Percentiles rank a stretch among this genome's conserved stretches.
These are phyloP conservation scores for Oopsacas minuta DNA, from an alignment of 37 sponge, comb jelly and placozoan species.

Conservation along the genomic window DNA sequence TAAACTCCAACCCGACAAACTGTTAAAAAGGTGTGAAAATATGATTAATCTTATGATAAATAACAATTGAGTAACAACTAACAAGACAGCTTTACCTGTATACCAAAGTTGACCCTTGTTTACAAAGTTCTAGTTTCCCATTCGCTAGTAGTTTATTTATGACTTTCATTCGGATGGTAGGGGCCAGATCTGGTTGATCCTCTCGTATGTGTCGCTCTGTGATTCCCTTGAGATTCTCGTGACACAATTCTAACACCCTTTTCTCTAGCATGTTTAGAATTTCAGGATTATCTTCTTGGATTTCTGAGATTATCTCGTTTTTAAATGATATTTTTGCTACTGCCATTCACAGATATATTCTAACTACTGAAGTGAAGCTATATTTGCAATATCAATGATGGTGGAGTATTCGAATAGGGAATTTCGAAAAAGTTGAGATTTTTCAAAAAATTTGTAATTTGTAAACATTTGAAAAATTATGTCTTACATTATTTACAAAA, in stretches of 20 bases:
- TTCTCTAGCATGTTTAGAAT: not conserved
- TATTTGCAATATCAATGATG: too few relatives aligned
- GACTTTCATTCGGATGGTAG: not conserved
- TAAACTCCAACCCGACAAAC: not conserved
- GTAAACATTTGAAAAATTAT: too few relatives aligned
- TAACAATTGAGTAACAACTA: too few relatives aligned
- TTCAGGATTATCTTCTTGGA: not conserved
- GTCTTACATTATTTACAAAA: too few relatives aligned
- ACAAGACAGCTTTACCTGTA: not conserved
- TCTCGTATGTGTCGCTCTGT: not conserved
- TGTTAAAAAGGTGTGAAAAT: too few relatives aligned
- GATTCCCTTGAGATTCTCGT: not conserved
- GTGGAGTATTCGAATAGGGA: too few relatives aligned
- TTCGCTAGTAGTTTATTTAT: not conserved
- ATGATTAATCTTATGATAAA: too few relatives aligned
- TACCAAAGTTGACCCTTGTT: not conserved
- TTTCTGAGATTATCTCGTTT: not conserved
- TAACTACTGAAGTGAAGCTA: too few relatives aligned
- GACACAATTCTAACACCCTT: not conserved
- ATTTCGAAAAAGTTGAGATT: too few relatives aligned
- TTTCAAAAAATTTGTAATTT: too few relatives aligned
- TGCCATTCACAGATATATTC: conserved; percentile 9
- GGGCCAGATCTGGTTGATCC: not conserved
- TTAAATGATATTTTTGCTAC: not conserved
- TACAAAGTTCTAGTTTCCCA: not conserved